A percentile compares a stretch with the other conserved stretches of the same genome.
Conservation (phyloP, 1,140 invertebrate species). For the Monochamus saltuarius region DNA sequence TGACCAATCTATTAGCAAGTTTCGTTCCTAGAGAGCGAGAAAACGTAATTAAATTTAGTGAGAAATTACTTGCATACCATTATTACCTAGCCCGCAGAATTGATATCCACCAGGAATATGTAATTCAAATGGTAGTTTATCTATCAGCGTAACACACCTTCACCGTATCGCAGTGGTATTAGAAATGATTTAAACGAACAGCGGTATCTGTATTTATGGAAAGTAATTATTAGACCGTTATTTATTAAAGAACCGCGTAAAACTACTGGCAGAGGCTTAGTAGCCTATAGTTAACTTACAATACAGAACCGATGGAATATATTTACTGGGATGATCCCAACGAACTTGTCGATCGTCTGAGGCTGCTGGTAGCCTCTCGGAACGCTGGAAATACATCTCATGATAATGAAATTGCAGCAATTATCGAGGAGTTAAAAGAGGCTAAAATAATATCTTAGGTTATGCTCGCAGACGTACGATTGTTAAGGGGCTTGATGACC, state of each 20-base stretch:
- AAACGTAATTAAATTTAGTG: too few species aligned
- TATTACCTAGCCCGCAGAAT: too few species aligned
- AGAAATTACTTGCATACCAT: too few species aligned
- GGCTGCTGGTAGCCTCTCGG: conserved; percentile 44
- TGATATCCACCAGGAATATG: too few species aligned
- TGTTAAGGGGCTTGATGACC: conserved; percentile 49
- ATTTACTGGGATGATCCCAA: conserved; percentile 51
- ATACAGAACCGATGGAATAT: conserved; percentile 36
- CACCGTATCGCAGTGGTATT: too few species aligned
- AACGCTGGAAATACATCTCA: conserved; percentile 44
- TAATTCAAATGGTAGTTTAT: too few species aligned
- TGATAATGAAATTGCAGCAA: conserved; percentile 51
- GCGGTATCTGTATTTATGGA: too few species aligned
- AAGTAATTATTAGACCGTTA: conserved; percentile 23
- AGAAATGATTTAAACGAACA: too few species aligned
- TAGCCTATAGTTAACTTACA: not conserved
- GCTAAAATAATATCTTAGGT: conserved; percentile 19
- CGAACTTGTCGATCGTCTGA: conserved; percentile 47
- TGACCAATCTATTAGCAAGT: too few species aligned
- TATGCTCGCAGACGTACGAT: conserved; percentile 31
- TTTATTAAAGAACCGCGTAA: conserved; percentile 7
- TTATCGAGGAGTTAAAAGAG: conserved; percentile 45
- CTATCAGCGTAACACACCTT: too few species aligned
- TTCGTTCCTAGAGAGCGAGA: too few species aligned
- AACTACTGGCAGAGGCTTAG: not conserved